These are phyloP conservation scores for Drosophila serrata DNA, from an alignment of 1,140 invertebrate genomes.

Conservation along the genomic window DNA sequence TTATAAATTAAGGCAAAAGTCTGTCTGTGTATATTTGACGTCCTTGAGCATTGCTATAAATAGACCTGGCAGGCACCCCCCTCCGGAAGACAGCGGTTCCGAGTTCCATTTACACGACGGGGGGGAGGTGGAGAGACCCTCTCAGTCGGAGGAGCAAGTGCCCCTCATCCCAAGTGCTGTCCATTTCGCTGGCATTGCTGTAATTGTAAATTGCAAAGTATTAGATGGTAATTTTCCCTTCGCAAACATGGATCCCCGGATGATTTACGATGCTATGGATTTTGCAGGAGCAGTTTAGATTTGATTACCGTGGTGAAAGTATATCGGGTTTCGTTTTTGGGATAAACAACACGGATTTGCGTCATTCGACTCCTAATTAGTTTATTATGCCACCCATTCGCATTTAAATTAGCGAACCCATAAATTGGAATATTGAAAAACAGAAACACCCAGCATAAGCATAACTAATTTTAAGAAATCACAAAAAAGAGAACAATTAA, in stretches of 20 bases:
- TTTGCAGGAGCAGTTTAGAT: slow-evolving; percentile 17
- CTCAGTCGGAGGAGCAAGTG: slow-evolving; percentile 11
- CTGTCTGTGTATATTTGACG: slow-evolving; percentile 42
- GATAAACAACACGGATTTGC: slow-evolving; percentile 45
- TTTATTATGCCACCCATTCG: slow-evolving; percentile 28
- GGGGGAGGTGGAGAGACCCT: slow-evolving; percentile 22
- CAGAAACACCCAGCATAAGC: slow-evolving; percentile 50
- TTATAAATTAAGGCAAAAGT: slow-evolving; percentile 71
- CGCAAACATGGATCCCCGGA: not conserved
- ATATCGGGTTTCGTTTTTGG: slow-evolving; percentile 46
- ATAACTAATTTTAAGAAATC: slow-evolving; percentile 18
- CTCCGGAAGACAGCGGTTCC: slow-evolving; percentile 38
- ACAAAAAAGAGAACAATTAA: slow-evolving; percentile 8
- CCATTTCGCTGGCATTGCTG: slow-evolving; percentile 13
- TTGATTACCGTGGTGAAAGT: slow-evolving; percentile 55
- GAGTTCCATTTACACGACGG: slow-evolving; percentile 41
- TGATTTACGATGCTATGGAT: slow-evolving; percentile 37
- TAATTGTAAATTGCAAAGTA: slow-evolving; percentile 24
- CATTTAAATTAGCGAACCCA: slow-evolving; percentile 35
- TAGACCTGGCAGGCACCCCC: slow-evolving; percentile 23
- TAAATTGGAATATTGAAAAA: slow-evolving; percentile 31
- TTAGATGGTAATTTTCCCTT: slow-evolving; percentile 42
- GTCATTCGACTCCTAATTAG: slow-evolving; percentile 55
- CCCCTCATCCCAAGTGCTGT: slow-evolving; percentile 14
- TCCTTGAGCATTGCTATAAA: slow-evolving; percentile 52